A percentile compares a stretch with the other conserved stretches of the same genome.
These are phyloP conservation scores for Trichomalopsis sarcophagae DNA, from an alignment of 1,140 invertebrate species.

Conservation along the genomic window DNA sequence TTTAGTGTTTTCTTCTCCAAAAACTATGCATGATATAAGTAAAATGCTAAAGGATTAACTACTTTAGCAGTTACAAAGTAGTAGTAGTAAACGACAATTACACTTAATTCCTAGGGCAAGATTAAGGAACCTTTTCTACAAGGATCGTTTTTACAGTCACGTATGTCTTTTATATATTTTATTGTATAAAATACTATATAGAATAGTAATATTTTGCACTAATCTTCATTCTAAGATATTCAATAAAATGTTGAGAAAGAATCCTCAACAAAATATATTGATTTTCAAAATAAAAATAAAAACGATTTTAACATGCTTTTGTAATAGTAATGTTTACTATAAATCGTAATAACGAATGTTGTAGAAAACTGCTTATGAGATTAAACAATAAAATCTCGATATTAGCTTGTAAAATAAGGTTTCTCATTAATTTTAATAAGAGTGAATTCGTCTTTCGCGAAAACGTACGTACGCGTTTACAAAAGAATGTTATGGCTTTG, in stretches of 20 bases:
- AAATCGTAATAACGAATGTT: not conserved
- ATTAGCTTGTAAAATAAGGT: not conserved
- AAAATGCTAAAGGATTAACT: not conserved
- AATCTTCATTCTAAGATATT: not conserved
- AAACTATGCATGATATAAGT: not conserved
- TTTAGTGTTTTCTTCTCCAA: not conserved
- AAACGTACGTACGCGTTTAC: slow-evolving; percentile 49
- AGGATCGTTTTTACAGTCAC: slow-evolving; percentile 3
- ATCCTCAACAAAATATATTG: not conserved
- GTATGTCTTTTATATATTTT: slow-evolving; percentile 2
- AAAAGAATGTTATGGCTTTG: slow-evolving; percentile 64
- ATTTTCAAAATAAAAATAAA: slow-evolving; percentile 5
- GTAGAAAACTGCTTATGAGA: not conserved
- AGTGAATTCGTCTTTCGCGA: slow-evolving; percentile 65
- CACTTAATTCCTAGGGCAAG: slow-evolving; percentile 46
- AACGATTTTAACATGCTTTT: not conserved
- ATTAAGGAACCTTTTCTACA: slow-evolving; percentile 39
- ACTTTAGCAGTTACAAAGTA: too few relatives aligned
- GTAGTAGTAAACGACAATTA: slow-evolving; percentile 24
- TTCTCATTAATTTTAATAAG: slow-evolving; percentile 69
- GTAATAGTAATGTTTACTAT: not conserved
- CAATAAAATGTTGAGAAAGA: not conserved
- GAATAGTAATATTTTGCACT: not conserved
- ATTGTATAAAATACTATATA: not conserved
- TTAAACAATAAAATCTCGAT: slow-evolving; percentile 13